A percentile compares a stretch with the other conserved stretches of the same genome.
Evolutionary conservation across 2,888 invertebrate genomes (phyloP).

Genomic region (Yponomeuta malinellus): DNA sequence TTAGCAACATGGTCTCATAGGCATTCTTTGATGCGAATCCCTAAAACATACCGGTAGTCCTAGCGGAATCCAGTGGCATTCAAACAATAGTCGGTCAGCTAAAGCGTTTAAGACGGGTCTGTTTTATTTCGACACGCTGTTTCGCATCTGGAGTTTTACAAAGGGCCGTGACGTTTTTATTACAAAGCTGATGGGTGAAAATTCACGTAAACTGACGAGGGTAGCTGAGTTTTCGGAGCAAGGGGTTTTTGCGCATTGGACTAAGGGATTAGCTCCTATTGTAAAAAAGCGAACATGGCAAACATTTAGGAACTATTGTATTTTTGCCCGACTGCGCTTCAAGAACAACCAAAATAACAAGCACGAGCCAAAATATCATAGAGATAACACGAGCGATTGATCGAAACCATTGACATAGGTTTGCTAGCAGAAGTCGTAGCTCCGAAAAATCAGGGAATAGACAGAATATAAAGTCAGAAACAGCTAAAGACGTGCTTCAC

Average conservation of each 20-base stretch:
- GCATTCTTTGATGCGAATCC: background rate
- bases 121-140: conserved; percentile 1
- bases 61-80: background rate
- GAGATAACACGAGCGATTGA: too few relatives aligned
- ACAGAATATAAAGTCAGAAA: too few relatives aligned
- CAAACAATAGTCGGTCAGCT: background rate
- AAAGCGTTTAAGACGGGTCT: background rate
- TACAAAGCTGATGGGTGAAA: conserved; percentile 8
- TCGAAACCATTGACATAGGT: too few relatives aligned
- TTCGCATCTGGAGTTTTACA: conserved; percentile 7
- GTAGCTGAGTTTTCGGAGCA: background rate
- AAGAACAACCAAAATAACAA: too few relatives aligned
- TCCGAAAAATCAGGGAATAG: too few relatives aligned
- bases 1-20: too few relatives aligned
- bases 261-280: background rate
- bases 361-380: too few relatives aligned
- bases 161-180: conserved; percentile 15
- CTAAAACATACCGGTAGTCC: background rate
- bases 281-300: background rate
- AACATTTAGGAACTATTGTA: too few relatives aligned
- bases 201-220: conserved; percentile 14
- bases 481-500: too few relatives aligned
- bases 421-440: too few relatives aligned
- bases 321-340: too few relatives aligned
- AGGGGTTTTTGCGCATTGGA: background rate